Evolutionary conservation across 2,888 invertebrate species (phyloP), one percentile per base, ranked within the genome.

Genomic region (Nowickia ferox): DNA sequence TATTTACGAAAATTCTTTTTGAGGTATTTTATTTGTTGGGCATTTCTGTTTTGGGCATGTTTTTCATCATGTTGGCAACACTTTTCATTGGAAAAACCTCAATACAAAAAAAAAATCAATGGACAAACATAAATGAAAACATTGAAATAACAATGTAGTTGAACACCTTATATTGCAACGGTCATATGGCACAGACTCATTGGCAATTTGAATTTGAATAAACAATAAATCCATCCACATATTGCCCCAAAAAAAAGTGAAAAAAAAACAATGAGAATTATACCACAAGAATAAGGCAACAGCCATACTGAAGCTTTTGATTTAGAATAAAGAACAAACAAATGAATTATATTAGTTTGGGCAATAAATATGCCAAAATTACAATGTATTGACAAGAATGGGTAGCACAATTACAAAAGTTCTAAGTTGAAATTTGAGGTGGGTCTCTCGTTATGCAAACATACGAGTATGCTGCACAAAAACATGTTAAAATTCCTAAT

Each of bases 161-260:
- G 75, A 65, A 84, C 75, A 84, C 79, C 77, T 83, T 51, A 30
- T 30, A 71, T 38, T 72, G 59, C 51, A 65, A 1, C 44, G 77
- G 40, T 53, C 53, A 53, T 53, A 48, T 48, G 76, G 63, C 22
- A 15, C 19, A 40, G n/a, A 48, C 44, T 74, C 59, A 84, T 72
- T 90, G 90, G 91, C 90, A 90, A 90, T 90, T 90, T 89, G 90
- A 90, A 90, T 90, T 90, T 89, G 90, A 91, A 91, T 91, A 91
- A 91, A 91, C 91, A 91, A 91, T 91, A 91, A 91, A 91, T 91
- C 90, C 91, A 90, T 90, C 89, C 80, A 78, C 78, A 77, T 79
- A 80, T 84, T 74, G 84, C 86, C 77, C 46, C 51, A 75, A 80
- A 72, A 44, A 51, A 51, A 40, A 19, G 30, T 22, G 48, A 57